Evolutionary conservation across 1,140 invertebrate genomes (phyloP).

Genomic region (Eciton burchellii): DNA sequence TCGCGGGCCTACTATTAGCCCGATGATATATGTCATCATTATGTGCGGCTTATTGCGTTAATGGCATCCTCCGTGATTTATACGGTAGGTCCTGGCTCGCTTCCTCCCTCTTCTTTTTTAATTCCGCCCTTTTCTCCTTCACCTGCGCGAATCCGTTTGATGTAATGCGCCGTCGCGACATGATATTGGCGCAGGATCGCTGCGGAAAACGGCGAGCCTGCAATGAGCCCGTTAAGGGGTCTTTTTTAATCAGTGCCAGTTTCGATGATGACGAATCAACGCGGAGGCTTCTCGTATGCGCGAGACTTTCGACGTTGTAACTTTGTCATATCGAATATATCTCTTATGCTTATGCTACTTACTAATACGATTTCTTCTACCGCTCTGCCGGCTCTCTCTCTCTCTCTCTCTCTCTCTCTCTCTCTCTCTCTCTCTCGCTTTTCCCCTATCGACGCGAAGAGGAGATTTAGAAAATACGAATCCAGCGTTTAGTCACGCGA

Average conservation of each 20-base stretch:
- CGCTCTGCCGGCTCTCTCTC: neutral
- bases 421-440: neutral
- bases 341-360: neutral
- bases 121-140: neutral
- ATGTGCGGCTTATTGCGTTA: constrained; percentile 70
- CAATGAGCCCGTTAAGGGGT: neutral
- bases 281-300: too few species aligned
- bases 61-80: constrained; percentile 68
- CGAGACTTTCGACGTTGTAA: neutral
- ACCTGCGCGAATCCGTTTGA: constrained; percentile 55
- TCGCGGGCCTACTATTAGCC: constrained; percentile 68
- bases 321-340: constrained; percentile 16
- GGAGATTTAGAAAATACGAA: constrained; percentile 11
- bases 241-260: constrained; percentile 3
- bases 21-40: constrained; percentile 73
- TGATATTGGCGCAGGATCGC: constrained; percentile 60
- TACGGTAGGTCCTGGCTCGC: constrained; percentile 59
- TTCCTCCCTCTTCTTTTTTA: constrained; percentile 50
- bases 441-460: neutral
- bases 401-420: neutral
- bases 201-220: constrained; percentile 1
- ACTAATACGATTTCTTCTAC: neutral
- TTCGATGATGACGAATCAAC: neutral
- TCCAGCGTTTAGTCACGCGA: constrained; percentile 21
- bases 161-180: constrained; percentile 51